Conservation (phyloP, 2,113 vertebrate species). For the Dolichotis patagonum region DNA sequence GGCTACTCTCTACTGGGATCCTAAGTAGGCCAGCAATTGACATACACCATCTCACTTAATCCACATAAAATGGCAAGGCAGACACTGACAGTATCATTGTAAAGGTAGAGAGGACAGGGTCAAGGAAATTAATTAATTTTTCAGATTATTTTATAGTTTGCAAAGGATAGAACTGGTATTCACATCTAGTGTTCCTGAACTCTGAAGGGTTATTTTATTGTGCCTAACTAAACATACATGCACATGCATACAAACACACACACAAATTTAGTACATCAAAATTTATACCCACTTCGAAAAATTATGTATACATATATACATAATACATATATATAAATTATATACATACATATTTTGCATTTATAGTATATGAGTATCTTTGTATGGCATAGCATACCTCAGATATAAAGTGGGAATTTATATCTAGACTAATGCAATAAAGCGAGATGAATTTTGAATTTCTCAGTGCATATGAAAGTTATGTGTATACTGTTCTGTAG, state of each 20-base stretch:
- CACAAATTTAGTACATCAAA: not conserved
- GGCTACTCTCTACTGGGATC: not conserved
- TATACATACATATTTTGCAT: not conserved
- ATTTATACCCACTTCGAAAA: not conserved
- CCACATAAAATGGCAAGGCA: not conserved
- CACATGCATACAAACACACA: accelerated
- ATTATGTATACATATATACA: too few species aligned
- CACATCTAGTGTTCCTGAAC: not conserved
- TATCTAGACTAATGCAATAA: not conserved
- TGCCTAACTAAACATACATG: not conserved
- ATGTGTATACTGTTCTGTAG: not conserved
- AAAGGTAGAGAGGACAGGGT: not conserved
- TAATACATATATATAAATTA: too few species aligned
- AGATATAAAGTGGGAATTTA: not conserved
- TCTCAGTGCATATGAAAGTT: not conserved
- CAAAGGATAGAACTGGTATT: not conserved
- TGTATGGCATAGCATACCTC: not conserved
- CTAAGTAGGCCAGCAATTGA: not conserved
- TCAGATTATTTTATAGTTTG: not conserved
- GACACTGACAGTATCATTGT: not conserved
- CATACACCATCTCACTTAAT: not conserved
- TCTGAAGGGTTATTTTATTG: not conserved
- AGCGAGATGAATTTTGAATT: not conserved
- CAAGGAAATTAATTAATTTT: not conserved
- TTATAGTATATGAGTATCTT: too few species aligned